Base-by-base conservation (phyloP, 1,140 invertebrate genomes). In the Temnothorax nylanderi region DNA sequence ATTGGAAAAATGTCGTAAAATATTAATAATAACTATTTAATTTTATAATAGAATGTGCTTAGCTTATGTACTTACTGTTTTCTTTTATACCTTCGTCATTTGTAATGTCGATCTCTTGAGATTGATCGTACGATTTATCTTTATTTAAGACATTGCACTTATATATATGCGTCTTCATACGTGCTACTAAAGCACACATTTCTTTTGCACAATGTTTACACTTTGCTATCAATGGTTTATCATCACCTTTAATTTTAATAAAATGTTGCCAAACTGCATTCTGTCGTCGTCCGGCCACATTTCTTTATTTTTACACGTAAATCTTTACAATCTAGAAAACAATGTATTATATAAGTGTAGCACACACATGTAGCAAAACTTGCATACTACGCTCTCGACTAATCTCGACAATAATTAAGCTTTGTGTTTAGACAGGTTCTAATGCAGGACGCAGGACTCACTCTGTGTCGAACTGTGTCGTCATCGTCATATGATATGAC, bases 261-360 rank as follows among this genome's bases (percentile, higher is more conserved):
- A 75, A 74, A 41, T 74, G 32, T 37, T 74, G 49, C 51, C 51
- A 74, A 72, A 72, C 18, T 51, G 16, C 26, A 47, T 51, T 26
- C 4, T 72, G 26, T 51, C 37, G 16, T 71, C 69, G 51, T n/a
- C 26, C 69, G 32, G 3, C n/a, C 47, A 72, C 54, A 3, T 72
- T 72, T 72, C 13, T 18, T 72, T 32, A 72, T 69, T 4, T 26
- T 58, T 26, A 60, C 26, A 26, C 26, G 26, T 60, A 10, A 37
- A 37, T 6, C 37, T 37, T 37, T 37, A 37, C 37, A 37, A 37
- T 26, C 26, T 1, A 26, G 26, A 26, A 26, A 26, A 26, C 26
- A 26, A 26, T 26, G 26, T 26, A 26, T 26, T 26, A 26, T 26
- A 26, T 26, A 26, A 26, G 26, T 26, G 26, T n/a, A n/a, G n/a